These are phyloP conservation scores for Morpho deidamia DNA, from an alignment of 2,888 invertebrate species.

Conservation along the genomic window DNA sequence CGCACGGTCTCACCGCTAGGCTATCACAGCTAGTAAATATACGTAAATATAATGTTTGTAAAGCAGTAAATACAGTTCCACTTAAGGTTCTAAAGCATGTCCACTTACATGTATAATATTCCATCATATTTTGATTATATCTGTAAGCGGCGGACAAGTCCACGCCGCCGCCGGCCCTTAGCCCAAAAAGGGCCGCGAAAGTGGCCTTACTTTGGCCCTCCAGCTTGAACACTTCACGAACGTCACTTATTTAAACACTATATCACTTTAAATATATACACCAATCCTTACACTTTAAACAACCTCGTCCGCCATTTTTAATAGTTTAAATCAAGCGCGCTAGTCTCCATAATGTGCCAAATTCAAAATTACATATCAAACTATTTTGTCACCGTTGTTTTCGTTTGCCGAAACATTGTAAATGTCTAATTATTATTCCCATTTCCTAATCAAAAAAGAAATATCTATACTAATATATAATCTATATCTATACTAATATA, in stretches of 20 bases:
- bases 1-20: no score
- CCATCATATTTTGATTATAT: slow-evolving; percentile 99
- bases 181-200: slow-evolving; percentile 81
- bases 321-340: neutral
- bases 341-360: slow-evolving; percentile 1
- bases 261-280: slow-evolving; percentile 5
- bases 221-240: slow-evolving; percentile 73
- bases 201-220: slow-evolving; percentile 82
- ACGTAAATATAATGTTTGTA: no score
- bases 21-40: no score
- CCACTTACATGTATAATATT: slow-evolving; percentile 96
- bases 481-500: no score
- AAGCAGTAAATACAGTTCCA: no score
- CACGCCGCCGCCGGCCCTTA: slow-evolving; percentile 85
- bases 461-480: no score
- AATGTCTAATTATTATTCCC: neutral
- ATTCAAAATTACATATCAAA: neutral
- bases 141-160: slow-evolving; percentile 96
- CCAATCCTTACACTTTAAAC: slow-evolving; percentile 27
- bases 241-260: slow-evolving; percentile 25
- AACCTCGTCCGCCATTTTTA: slow-evolving; percentile 21
- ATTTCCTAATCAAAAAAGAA: neutral
- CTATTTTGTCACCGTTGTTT: neutral
- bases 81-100: no score
- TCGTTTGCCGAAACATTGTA: neutral